Conservation (phyloP, 1,140 invertebrate species). For the Drosophila bocqueti region DNA sequence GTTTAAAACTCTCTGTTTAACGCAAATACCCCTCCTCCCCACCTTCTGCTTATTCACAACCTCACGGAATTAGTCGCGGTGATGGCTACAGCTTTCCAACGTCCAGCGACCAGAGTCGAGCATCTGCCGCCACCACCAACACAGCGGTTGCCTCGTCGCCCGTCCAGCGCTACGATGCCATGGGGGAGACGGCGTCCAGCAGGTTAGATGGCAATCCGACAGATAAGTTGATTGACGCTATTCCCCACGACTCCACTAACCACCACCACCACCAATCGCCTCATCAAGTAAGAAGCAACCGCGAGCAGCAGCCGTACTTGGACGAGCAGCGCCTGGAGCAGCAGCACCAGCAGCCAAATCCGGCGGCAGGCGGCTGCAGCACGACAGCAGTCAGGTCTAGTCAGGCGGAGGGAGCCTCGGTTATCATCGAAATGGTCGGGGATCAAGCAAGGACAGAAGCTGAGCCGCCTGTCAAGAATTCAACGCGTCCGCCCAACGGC, state of each 20-base stretch:
- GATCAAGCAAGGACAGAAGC: constrained; percentile 24
- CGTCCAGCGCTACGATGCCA: constrained; percentile 91
- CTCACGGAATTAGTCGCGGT: constrained; percentile 90
- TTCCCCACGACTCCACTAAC: constrained; percentile 49
- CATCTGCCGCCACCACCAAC: neutral
- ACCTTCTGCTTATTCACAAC: constrained; percentile 82
- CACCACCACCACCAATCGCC: constrained; percentile 56
- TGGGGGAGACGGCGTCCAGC: constrained; percentile 91
- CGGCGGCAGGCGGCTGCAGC: constrained; percentile 42
- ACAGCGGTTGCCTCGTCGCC: constrained; percentile 44
- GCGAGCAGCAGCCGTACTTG: neutral
- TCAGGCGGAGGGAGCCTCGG: constrained; percentile 12
- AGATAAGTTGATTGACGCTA: constrained; percentile 81
- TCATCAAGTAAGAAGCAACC: constrained; percentile 57
- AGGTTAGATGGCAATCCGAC: constrained; percentile 88
- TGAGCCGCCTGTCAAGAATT: constrained; percentile 26
- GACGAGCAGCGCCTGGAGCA: constrained; percentile 24
- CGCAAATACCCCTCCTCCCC: constrained; percentile 52
- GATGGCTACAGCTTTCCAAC: constrained; percentile 95
- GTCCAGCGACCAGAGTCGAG: constrained; percentile 90
- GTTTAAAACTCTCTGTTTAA: constrained; percentile 68
- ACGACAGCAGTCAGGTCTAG: constrained; percentile 46
- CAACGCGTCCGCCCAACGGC: constrained; percentile 25
- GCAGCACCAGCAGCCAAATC: constrained; percentile 11
- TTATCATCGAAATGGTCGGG: constrained; percentile 59